Evolutionary conservation across 2,797 vertebrate genomes (phyloP).

Genomic region (Anabacerthia variegaticeps): DNA sequence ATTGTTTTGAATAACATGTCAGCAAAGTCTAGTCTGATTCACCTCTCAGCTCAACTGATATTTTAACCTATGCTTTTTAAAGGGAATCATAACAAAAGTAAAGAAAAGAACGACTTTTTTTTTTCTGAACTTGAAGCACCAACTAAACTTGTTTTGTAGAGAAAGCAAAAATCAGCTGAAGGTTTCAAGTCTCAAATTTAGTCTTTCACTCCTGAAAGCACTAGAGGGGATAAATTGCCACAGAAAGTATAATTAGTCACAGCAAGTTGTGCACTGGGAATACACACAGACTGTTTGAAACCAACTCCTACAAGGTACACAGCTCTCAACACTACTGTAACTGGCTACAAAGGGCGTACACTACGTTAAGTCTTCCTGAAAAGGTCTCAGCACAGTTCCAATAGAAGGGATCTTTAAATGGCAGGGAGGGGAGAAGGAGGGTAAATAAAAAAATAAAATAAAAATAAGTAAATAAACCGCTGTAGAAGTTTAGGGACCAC

Average conservation of each 20-base stretch:
- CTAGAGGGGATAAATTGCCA: not conserved
- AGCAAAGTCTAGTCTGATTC: not conserved
- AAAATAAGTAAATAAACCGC: not conserved
- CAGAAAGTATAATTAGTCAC: not conserved
- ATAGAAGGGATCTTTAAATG: not conserved
- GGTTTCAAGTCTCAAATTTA: not conserved
- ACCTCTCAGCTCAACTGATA: not conserved
- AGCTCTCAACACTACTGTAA: not conserved
- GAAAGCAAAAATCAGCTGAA: not conserved
- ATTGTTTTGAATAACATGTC: not conserved
- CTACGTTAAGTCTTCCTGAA: not conserved
- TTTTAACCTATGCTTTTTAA: not conserved
- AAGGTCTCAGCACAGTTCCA: not conserved
- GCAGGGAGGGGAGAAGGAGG: fast-evolving
- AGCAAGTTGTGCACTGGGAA: not conserved
- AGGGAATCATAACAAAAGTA: not conserved
- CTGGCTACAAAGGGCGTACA: not conserved
- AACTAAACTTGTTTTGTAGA: not conserved
- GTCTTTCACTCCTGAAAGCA: not conserved
- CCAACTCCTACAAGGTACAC: not conserved
- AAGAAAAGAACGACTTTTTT: not conserved
- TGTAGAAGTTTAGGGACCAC: not conserved
- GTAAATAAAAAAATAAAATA: not conserved
- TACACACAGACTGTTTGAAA: not conserved
- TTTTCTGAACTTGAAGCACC: not conserved